Conservation (phyloP, 2,888 invertebrate species). For the Microctonus aethiopoides region DNA sequence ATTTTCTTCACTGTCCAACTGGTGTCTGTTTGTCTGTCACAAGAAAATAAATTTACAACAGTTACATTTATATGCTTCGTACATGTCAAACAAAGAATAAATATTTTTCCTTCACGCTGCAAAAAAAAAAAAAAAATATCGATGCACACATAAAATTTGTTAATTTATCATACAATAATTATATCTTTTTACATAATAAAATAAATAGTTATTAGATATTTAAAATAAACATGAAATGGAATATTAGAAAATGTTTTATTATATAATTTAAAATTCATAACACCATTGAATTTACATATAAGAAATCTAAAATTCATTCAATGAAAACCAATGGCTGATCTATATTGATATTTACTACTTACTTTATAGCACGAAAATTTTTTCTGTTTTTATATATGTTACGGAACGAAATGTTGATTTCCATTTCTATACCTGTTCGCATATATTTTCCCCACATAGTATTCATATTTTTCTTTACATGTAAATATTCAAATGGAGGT, state of each 20-base stretch:
- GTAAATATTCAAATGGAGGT: neutral
- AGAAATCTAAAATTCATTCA: neutral
- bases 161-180: too few species aligned
- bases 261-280: neutral
- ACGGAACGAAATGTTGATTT: neutral
- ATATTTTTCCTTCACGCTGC: too few species aligned
- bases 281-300: neutral
- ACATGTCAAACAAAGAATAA: too few species aligned
- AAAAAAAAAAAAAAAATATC: too few species aligned
- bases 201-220: too few species aligned
- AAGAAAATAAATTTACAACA: slow-evolving; percentile 51
- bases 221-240: too few species aligned
- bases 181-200: too few species aligned
- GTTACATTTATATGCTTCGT: slow-evolving; percentile 15
- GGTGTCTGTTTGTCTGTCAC: slow-evolving; percentile 46
- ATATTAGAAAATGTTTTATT: slow-evolving; percentile 2
- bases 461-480: neutral
- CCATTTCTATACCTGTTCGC: neutral
- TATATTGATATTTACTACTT: slow-evolving; percentile 18
- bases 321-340: slow-evolving; percentile 5
- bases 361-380: neutral
- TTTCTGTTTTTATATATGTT: neutral
- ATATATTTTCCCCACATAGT: neutral
- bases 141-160: too few species aligned
- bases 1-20: slow-evolving; percentile 50